phyloP scores from a whole-genome alignment of 2,888 invertebrate species.

The Didymodactylos carnosus region DNA sequence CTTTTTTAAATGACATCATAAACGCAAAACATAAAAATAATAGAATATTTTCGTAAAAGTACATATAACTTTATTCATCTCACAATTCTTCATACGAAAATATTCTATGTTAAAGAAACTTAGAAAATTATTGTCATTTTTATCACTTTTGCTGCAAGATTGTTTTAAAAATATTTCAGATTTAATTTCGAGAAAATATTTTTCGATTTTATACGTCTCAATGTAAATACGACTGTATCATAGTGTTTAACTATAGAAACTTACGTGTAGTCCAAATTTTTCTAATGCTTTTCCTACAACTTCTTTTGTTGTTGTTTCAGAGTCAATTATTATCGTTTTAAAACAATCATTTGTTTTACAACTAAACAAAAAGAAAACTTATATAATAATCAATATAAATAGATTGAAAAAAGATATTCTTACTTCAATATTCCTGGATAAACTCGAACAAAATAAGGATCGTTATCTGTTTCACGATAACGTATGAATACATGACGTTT shows the following conservation, averaged over 20 bases:
- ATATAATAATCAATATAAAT: not conserved
- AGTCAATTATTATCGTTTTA: not conserved
- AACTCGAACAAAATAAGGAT: conserved; percentile 69
- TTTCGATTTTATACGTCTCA: too few species aligned
- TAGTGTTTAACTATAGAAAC: not conserved
- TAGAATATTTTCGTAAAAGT: too few species aligned
- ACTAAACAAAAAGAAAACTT: not conserved
- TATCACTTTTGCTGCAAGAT: too few species aligned
- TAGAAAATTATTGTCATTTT: too few species aligned
- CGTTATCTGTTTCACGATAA: conserved; percentile 45
- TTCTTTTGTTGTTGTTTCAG: conserved; percentile 31
- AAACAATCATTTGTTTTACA: not conserved
- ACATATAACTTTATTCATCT: too few species aligned
- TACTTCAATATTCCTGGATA: conserved; percentile 68
- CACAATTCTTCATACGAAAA: too few species aligned
- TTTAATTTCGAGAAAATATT: too few species aligned
- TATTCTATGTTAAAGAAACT: too few species aligned
- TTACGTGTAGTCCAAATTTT: conserved; percentile 38
- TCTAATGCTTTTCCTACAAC: conserved; percentile 55
- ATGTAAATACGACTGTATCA: too few species aligned
- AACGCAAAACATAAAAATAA: too few species aligned
- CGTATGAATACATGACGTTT: conserved; percentile 73
- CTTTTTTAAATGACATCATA: too few species aligned
- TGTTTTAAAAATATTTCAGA: too few species aligned
- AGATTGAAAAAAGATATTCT: conserved; percentile 10